Evolutionary conservation across 2,113 vertebrate species (phyloP).

Genomic region (Pteronura brasiliensis): DNA sequence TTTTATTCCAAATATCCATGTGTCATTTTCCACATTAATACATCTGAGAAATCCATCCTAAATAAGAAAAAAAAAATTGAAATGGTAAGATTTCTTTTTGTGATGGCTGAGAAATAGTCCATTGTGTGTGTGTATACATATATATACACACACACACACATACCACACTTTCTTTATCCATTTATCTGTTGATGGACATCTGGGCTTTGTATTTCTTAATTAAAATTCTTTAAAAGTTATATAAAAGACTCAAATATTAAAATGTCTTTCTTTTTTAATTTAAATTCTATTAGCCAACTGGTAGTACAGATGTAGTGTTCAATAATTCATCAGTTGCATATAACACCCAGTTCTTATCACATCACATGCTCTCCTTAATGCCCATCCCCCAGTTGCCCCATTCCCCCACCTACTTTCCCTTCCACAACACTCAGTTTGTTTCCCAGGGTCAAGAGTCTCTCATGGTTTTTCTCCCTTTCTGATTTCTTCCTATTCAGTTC

Average conservation of each 20-base stretch:
- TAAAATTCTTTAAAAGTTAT: not conserved
- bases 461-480: too few species aligned
- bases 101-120: not conserved
- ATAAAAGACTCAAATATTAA: not conserved
- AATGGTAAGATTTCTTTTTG: not conserved
- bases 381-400: too few species aligned
- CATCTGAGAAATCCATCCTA: not conserved
- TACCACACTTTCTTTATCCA: not conserved
- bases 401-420: too few species aligned
- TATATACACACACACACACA: too few species aligned
- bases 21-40: not conserved
- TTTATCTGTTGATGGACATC: not conserved
- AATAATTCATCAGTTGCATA: too few species aligned
- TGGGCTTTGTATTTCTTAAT: not conserved
- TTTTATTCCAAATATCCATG: not conserved
- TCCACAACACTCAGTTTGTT: too few species aligned
- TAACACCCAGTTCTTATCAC: too few species aligned
- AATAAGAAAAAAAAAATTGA: not conserved
- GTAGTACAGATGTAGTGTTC: too few species aligned
- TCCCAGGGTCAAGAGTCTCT: too few species aligned
- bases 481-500: too few species aligned
- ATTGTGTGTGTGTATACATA: not conserved
- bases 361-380: too few species aligned
- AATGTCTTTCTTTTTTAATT: not conserved
- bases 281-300: too few species aligned